These are phyloP conservation scores for Apostichopus californicus DNA, from an alignment of 35 echinoderm and acorn worm species.

Conservation along the genomic window DNA sequence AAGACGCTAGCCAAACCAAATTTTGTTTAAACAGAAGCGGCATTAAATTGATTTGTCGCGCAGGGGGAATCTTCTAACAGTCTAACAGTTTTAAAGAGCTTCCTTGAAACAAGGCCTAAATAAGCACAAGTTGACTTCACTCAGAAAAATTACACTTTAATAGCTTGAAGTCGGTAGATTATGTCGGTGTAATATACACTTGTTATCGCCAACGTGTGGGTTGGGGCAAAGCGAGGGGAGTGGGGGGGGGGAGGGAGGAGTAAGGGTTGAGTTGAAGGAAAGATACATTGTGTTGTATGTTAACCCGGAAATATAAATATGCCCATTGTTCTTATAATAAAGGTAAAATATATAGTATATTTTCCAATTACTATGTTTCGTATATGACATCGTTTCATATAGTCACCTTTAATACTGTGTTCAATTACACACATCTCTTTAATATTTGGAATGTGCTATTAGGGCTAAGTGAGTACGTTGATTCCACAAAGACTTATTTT, in stretches of 20 bases:
- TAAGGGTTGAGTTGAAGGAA: no score
- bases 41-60: constrained; percentile 38
- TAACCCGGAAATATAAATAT: no score
- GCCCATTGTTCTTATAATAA: no score
- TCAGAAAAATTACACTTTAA: neutral
- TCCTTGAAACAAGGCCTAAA: neutral
- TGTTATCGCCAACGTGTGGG: neutral
- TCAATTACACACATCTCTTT: no score
- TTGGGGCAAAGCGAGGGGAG: neutral
- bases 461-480: no score
- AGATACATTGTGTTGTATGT: no score
- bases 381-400: no score
- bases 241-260: neutral
- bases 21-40: constrained; percentile 25
- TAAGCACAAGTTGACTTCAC: neutral
- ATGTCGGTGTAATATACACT: neutral
- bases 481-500: no score
- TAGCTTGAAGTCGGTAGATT: neutral
- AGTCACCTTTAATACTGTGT: no score
- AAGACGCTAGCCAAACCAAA: constrained; percentile 13
- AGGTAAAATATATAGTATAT: no score
- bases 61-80: constrained; percentile 12
- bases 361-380: no score
- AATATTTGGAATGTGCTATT: no score
- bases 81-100: neutral